Base-by-base conservation (phyloP, 2,888 invertebrate genomes). In the Nemurella pictetii region DNA sequence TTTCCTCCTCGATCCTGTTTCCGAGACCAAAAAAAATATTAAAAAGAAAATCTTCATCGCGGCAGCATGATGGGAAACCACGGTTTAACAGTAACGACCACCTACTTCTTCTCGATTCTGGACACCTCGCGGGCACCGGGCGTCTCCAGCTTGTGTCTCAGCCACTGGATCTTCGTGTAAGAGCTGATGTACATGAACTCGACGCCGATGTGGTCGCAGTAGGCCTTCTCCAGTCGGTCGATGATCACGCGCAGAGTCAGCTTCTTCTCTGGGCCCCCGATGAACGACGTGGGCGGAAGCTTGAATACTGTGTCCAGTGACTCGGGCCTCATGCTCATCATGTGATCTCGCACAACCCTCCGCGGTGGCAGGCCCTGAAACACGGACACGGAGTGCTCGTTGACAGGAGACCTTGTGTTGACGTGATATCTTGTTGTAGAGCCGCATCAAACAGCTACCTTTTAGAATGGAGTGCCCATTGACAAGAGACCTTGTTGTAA, bases 121-220 rank as follows among this genome's bases (percentile, higher is more conserved):
- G 91, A 90, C 88, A 94, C 92, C 84, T 93, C 91, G 88, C 93
- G 91, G 0, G 90, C 89, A 20, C 92, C 92, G 0, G 95, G 96
- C 3, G 91, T 90, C 90, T 96, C 96, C 90, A 96, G 93, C 84
- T 92, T 92, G 88, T 93, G 91, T 74, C 95, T 90, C 87, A 96
- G 93, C 93, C 94, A 96, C 87, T 94, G 93, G 81, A 94, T 92
- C 87, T 93, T 93, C 87, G 95, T 95, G 87, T 93, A 88, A 88
- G 94, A 94, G 89, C 93, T 94, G 87, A 95, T 91, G 88, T 95
- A 95, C 95, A 95, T 95, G 90, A 93, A 96, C 89, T 96, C 96
- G 4, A 94, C 92, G 82, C 96, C 96, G 86, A 96, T 95, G 72
- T 94, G 92, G 5, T 92, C 90, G 89, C 96, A 96, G 90, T 96